Conservation (phyloP, 2,113 vertebrate species). For the Uropsilus gracilis region DNA sequence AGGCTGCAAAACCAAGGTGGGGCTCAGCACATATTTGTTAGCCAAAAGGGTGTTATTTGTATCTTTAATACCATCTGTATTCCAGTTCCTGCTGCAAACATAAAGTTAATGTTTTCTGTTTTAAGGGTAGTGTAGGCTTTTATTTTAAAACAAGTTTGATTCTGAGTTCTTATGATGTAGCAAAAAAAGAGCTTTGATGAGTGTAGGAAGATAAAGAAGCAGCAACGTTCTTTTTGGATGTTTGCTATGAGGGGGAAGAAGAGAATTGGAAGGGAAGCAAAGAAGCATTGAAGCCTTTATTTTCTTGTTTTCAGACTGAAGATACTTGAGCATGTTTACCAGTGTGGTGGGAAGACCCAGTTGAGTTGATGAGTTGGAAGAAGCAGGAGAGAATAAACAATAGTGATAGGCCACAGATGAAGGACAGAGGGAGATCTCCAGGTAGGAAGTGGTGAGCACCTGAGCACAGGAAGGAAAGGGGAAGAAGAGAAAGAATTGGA, state of each 20-base stretch:
- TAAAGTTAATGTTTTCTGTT: neutral
- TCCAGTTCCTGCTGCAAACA: neutral
- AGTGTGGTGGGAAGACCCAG: neutral
- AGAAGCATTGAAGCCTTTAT: neutral
- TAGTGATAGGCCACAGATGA: neutral
- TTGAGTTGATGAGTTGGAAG: neutral
- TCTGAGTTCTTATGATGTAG: neutral
- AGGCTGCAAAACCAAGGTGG: neutral
- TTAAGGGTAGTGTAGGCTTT: neutral
- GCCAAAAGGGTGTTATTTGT: neutral
- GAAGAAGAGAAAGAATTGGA: neutral
- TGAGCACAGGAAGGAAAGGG: neutral
- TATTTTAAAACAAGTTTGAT: constrained; percentile 33
- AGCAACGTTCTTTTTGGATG: neutral
- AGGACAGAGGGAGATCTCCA: neutral
- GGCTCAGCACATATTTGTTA: fast-evolving
- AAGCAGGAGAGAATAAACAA: neutral
- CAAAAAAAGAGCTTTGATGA: neutral
- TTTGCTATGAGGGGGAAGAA: neutral
- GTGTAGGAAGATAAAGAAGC: neutral
- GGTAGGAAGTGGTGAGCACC: neutral
- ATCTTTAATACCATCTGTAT: neutral
- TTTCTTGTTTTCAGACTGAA: neutral
- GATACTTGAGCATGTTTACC: neutral
- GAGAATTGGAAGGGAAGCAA: neutral